Conservation (phyloP, 2,797 vertebrate species). For the Anomalospiza imberbis region DNA sequence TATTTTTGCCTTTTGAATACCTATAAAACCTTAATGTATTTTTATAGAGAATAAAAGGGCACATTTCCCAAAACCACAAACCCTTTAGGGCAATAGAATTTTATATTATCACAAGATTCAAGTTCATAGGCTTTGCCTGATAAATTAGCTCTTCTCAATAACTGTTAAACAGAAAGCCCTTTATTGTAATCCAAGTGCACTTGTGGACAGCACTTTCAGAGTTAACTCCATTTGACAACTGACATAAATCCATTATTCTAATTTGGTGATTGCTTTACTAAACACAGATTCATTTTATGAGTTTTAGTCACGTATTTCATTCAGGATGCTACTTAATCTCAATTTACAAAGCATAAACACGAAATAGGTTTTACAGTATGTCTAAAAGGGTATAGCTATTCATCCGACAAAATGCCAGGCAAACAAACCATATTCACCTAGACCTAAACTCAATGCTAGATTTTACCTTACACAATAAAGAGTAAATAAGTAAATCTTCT, state of each 20-base stretch:
- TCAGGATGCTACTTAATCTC: constrained; percentile 65
- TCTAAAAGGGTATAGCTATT: constrained; percentile 26
- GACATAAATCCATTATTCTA: constrained; percentile 73
- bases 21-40: neutral
- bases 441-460: constrained; percentile 55
- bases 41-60: constrained; percentile 25
- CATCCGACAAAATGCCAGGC: constrained; percentile 35
- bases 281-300: constrained; percentile 62
- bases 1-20: constrained; percentile 34
- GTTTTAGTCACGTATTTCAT: constrained; percentile 70
- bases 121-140: constrained; percentile 52
- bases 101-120: neutral
- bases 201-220: constrained; percentile 70
- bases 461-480: constrained; percentile 32
- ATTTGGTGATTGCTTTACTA: constrained; percentile 62
- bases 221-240: constrained; percentile 75
- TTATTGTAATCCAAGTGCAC: constrained; percentile 49
- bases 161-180: constrained; percentile 44
- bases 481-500: constrained; percentile 35
- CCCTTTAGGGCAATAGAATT: neutral
- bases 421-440: constrained; percentile 52
- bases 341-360: constrained; percentile 64
- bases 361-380: constrained; percentile 54
- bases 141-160: constrained; percentile 57
- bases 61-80: constrained; percentile 4